Evolutionary conservation across 2,113 vertebrate genomes (phyloP).

Genomic region (Chloropsis hardwickii): DNA sequence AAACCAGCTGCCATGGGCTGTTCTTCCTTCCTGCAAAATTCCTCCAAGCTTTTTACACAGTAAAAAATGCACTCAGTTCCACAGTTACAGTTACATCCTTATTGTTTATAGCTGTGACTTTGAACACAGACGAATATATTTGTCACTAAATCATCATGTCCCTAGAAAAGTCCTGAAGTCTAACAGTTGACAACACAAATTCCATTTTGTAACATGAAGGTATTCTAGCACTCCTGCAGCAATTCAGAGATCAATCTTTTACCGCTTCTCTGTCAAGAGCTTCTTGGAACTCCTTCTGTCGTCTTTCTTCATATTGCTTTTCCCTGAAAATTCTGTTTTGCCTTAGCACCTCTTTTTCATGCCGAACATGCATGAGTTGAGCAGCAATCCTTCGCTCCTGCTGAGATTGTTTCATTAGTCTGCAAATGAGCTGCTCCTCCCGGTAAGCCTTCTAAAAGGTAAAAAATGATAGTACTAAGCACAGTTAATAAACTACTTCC

Average conservation of each 20-base stretch:
- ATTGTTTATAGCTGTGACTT: background rate
- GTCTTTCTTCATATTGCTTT: constrained; percentile 84
- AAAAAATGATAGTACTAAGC: background rate
- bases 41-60: background rate
- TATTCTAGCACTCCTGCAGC: background rate
- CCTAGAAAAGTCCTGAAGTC: background rate
- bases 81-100: background rate
- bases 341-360: constrained; percentile 86
- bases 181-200: background rate
- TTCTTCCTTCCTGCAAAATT: background rate
- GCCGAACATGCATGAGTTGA: constrained; percentile 87
- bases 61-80: background rate
- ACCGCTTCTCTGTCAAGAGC: constrained; percentile 88
- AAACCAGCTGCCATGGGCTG: background rate
- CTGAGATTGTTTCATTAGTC: constrained; percentile 86
- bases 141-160: background rate
- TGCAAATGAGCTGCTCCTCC: constrained; percentile 85
- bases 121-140: background rate
- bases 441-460: constrained; percentile 75
- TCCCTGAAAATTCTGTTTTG: constrained; percentile 89
- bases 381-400: constrained; percentile 84
- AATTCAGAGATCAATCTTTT: constrained; percentile 24
- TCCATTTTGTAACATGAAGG: background rate
- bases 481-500: background rate
- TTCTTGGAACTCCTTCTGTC: constrained; percentile 84